These are phyloP conservation scores for Cyphomyrus discorhynchus DNA, from an alignment of 2,113 vertebrate genomes.

Conservation along the genomic window DNA sequence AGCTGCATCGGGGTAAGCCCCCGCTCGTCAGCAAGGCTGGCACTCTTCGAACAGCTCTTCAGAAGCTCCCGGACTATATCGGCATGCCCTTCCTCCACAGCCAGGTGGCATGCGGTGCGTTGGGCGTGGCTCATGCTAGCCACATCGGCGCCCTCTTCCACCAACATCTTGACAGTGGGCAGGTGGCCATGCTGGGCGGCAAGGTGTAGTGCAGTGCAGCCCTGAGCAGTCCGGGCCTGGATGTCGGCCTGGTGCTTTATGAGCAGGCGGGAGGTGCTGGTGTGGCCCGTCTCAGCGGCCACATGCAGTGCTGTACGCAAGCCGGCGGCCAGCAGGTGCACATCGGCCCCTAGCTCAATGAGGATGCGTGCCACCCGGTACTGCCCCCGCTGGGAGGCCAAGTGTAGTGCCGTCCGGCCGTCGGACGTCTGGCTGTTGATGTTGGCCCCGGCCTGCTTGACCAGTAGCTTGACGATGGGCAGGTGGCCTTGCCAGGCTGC, in stretches of 20 bases:
- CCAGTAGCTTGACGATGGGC: conserved; percentile 82
- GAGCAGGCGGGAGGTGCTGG: conserved; percentile 84
- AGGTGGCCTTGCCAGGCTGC: conserved; percentile 92
- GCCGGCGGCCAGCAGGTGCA: conserved; percentile 55
- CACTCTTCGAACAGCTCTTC: conserved; percentile 48
- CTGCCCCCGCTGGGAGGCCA: conserved; percentile 87
- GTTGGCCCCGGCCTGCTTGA: conserved; percentile 72
- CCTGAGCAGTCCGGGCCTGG: conserved; percentile 60
- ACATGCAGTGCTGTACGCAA: conserved; percentile 75
- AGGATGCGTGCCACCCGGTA: conserved; percentile 88
- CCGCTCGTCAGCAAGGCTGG: conserved; percentile 55
- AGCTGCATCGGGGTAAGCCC: conserved; percentile 71
- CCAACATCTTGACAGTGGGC: conserved; percentile 74
- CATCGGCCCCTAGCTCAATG: conserved; percentile 70
- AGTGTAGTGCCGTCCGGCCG: conserved; percentile 80
- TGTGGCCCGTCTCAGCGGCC: conserved; percentile 86
- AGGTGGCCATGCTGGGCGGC: conserved; percentile 73
- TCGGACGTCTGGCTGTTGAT: conserved; percentile 76
- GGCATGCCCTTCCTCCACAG: conserved; percentile 69
- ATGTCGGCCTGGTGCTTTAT: conserved; percentile 71
- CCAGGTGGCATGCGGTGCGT: conserved; percentile 72
- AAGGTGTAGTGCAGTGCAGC: conserved; percentile 77
- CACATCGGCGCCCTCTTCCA: conserved; percentile 69
- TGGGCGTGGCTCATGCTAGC: conserved; percentile 45
- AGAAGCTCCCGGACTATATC: conserved; percentile 76